Base-by-base conservation (phyloP, 2,113 vertebrate species). In the Apteryx mantelli region DNA sequence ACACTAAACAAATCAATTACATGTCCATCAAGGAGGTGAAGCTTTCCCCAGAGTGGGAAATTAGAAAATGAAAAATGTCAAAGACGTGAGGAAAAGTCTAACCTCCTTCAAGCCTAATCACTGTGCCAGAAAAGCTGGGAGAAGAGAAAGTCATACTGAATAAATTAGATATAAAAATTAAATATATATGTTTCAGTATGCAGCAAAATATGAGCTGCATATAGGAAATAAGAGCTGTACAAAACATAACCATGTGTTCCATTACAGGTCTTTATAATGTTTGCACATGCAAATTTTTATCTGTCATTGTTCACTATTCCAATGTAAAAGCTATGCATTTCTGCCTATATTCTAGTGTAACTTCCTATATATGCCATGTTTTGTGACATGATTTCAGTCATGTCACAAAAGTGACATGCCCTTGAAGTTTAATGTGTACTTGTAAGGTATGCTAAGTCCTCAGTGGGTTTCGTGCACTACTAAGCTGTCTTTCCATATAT, bases 361-460 rank as follows among this genome's bases (percentile, higher is more conserved):
- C 63, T 84, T 81, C 58, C 56, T 12, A 7, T 50, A 32, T 4
- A 18, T 18, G 88, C 26, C 22, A 7, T 84, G 61, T 30, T 50
- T 77, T 71, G 5, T 64, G 16, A 4, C 10, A 66, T 53, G 61
- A 42, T 91, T 21, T 7, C 7, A 2, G 0, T 48, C 36, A 38
- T 38, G 36, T 38, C 36, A 38, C 36, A 7, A 38, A 38, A 38
- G 36, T 38, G 36, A 38, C 36, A 38, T 38, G 36, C n/a, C 84
- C 6, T 12, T 1, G 8, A 89, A 55, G 8, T 58, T 66, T 53
- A 36, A 34, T 1, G 0, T 60, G 8, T 88, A 28, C 2, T 1
- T 38, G 7, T 58, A 19, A 79, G 11, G 19, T n/a, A 10, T 56
- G 32, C 87, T 82, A 80, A 24, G 5, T 42, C 75, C 53, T 79